Percentiles rank a stretch among this genome's conserved stretches.
phyloP scores from a whole-genome alignment of 2,888 invertebrate species.

The Galerucella pusilla region DNA sequence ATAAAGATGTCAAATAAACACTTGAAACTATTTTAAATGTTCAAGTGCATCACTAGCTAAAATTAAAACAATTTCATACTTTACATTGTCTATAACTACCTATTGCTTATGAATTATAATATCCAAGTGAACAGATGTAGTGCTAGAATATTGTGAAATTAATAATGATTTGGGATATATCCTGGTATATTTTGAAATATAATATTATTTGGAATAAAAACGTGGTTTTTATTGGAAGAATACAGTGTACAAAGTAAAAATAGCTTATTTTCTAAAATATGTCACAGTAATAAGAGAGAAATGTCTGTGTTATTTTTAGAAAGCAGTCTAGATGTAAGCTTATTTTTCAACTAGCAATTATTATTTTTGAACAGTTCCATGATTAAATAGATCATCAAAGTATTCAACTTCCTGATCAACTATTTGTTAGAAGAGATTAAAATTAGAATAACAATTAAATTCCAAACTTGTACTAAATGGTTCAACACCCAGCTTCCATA shows the following conservation, averaged over 20 bases:
- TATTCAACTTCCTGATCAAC: conserved; percentile 4
- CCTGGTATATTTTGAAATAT: conserved; percentile 8
- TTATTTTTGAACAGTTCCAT: conserved; percentile 17
- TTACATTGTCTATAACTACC: background rate
- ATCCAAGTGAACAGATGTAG: background rate
- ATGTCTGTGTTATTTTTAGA: conserved; percentile 53
- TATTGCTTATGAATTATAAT: background rate
- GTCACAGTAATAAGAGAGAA: conserved; percentile 51
- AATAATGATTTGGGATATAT: conserved; percentile 34
- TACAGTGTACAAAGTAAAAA: conserved; percentile 52
- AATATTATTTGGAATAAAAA: conserved; percentile 41
- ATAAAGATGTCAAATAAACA: background rate
- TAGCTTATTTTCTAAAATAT: conserved; percentile 57
- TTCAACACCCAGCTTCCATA: background rate
- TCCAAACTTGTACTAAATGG: background rate
- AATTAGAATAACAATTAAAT: conserved; percentile 23
- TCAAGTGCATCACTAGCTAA: background rate
- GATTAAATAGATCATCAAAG: background rate
- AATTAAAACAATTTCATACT: background rate
- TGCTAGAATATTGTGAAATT: background rate
- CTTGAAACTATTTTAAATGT: background rate
- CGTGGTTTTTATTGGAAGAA: conserved; percentile 45
- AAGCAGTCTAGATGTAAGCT: conserved; percentile 32
- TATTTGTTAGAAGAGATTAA: conserved; percentile 19
- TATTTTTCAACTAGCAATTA: conserved; percentile 23